Base-by-base conservation (phyloP, 2,113 vertebrate species). In the Dryoscopus gambensis region DNA sequence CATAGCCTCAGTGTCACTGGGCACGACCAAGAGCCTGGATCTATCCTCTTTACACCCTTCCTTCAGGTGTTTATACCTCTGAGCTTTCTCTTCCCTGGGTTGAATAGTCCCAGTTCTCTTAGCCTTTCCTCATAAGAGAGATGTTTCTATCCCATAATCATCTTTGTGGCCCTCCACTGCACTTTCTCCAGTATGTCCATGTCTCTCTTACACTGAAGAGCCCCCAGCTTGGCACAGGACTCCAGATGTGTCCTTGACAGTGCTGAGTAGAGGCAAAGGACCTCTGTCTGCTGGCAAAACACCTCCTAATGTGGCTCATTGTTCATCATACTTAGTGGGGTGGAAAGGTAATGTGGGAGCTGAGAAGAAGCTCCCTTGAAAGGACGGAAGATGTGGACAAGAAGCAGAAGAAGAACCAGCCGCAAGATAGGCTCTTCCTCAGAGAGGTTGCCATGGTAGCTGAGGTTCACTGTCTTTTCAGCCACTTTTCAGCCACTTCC, bases 381-480 rank as follows among this genome's bases (percentile, higher is more conserved):
- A 60, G 49, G 39, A 56, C 1, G 0, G 50, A 70, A 74, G 35
- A 75, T 56, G 35, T 44, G 56, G 22, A 28, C 15, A 24, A 93
- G 79, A 93, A 92, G 84, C 89, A 94, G 90, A 96, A 96, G 88
- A 91, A 92, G 67, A 91, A 76, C 53, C 28, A 93, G 68, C 35
- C 42, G n/a, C 84, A 63, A 11, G 0, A 1, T 7, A 63, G 40
- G n/a, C 9, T 77, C 40, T 94, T 95, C 80, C 87, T 87, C 89
- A 82, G 77, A 91, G 52, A 88, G 33, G 84, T 90, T 97, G 47
- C 50, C 68, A 80, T 77, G 50, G 87, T 70, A 95, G 55, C 46
- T 89, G 76, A 77, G 42, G 83, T 89, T 96, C 25, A 33, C 30
- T 86, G 50, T 56, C 17, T 78, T 77, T 89, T 69, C 44, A 33